These are phyloP conservation scores for Formica aserva DNA, from an alignment of 2,888 invertebrate genomes.

Conservation along the genomic window DNA sequence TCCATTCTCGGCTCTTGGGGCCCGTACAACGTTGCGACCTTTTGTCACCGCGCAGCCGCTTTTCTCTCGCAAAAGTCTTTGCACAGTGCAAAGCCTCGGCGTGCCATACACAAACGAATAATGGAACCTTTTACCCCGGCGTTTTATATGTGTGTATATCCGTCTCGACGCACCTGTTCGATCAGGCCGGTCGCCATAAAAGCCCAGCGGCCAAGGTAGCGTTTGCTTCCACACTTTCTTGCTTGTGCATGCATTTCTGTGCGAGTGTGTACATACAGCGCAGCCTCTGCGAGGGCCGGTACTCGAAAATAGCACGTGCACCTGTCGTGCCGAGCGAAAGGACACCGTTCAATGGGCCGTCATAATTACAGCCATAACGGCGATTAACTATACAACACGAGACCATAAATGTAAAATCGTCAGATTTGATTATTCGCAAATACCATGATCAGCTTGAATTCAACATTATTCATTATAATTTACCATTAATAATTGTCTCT, in stretches of 20 bases:
- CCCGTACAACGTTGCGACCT: conserved; percentile 67
- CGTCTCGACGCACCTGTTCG: conserved; percentile 79
- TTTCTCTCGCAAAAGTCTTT: conserved; percentile 68
- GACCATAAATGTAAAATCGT: conserved; percentile 21
- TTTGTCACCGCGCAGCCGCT: conserved; percentile 69
- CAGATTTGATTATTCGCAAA: conserved; percentile 12
- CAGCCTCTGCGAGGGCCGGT: conserved; percentile 57
- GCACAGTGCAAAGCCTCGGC: conserved; percentile 58
- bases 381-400: conserved; percentile 26
- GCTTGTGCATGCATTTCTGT: conserved; percentile 46
- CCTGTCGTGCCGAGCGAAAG: conserved; percentile 66
- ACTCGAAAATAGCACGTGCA: conserved; percentile 72
- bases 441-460: not conserved
- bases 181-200: conserved; percentile 79
- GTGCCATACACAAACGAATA: conserved; percentile 69
- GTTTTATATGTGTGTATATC: conserved; percentile 56
- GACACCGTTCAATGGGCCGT: conserved; percentile 50
- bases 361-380: conserved; percentile 37
- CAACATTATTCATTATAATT: not conserved
- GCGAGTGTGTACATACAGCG: conserved; percentile 32
- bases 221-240: conserved; percentile 77
- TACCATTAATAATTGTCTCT: not conserved
- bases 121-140: conserved; percentile 73
- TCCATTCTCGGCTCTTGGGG: conserved; percentile 46
- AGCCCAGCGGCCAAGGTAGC: conserved; percentile 76